Base-by-base conservation (phyloP, 1,140 invertebrate species). In the Arctopsyche grandis region DNA sequence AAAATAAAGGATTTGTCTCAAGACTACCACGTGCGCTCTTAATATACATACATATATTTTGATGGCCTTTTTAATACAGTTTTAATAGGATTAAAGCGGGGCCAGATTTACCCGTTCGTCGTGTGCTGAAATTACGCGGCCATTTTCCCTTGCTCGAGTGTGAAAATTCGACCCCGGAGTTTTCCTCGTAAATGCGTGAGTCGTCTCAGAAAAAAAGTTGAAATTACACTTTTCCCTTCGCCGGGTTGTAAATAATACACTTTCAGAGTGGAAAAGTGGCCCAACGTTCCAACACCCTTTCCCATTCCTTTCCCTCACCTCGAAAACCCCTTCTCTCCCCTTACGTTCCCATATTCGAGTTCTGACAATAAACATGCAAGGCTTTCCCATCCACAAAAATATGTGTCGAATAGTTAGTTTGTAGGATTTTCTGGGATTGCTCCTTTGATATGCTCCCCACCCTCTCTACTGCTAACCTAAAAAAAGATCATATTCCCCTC, bases 161-260 rank as follows among this genome's bases (percentile, higher is more conserved):
- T 38, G 48, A 52, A 52, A n/a, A 60, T 16, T 16, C 16, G 16
- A 19, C 9, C 21, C 21, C 56, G 9, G 7, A 9, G n/a, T 77
- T 80, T 70, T 66, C 56, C 75, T 74, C 69, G 66, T 77, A 80
- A 80, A 80, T 44, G 21, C 46, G 21, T 38, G 29, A 38, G 29
- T 7, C 29, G 29, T 38, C 29, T 38, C 29, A 29, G 14, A 66
- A 77, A 29, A 77, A 80, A 80, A 80, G 66, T 80, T 80, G 79
- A 80, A 80, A 80, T 80, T 80, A 80, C 75, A 77, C 79, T 69
- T 77, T 80, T 60, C 21, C 44, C 46, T 38, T 29, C 52, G 46
- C 75, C 19, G 75, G 29, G 74, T 66, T 77, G 79, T 80, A 80
- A 77, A 80, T 80, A 77, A 80, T 77, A 80, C 58, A 80, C 75